Evolutionary conservation across 2,797 vertebrate genomes (phyloP), one percentile per base, ranked within the genome.

Genomic region (Todus mexicanus): DNA sequence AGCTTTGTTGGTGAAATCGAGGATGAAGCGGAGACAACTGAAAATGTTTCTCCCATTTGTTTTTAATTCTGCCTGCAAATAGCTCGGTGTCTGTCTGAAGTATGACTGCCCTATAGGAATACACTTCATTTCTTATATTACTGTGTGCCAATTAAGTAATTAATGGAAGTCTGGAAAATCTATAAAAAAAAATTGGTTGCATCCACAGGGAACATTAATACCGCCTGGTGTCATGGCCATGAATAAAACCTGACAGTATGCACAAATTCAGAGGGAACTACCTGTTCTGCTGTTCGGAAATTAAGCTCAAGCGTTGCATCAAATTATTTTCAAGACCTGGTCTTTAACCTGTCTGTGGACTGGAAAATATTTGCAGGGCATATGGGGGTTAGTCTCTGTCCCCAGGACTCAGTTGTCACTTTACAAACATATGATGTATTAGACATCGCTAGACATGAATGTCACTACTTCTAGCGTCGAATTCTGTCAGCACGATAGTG

Each of bases 201-300:
- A 66, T 81, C 78, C 78, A 63, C 12, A 37, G 63, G 70, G 90
- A 95, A 72, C 70, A 83, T 83, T 78, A 80, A 77, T 83, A 85
- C 40, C 12, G 1, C 59, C 72, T 53, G 47, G 51, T 90, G 73
- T 84, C 72, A 72, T 42, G 48, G 29, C 54, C 59, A 83, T 31
- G 68, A 94, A 91, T 92, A 94, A 94, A 95, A 92, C 23, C 63
- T 72, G 78, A 89, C 56, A 93, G 57, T 23, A 57, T 38, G 47
- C 87, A 61, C 42, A 87, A 45, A 78, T 92, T 90, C 69, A 74
- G 53, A 87, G 27, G 68, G 35, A 94, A 47, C 43, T 82, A 68
- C 74, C 60, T 84, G 74, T 76, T 87, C 57, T 84, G 64, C 43
- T 80, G 54, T 35, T 83, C 84, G 60, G 72, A 94, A 43, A 84